phyloP scores from a whole-genome alignment of 2,888 invertebrate species.

The Meandrusa payeni region DNA sequence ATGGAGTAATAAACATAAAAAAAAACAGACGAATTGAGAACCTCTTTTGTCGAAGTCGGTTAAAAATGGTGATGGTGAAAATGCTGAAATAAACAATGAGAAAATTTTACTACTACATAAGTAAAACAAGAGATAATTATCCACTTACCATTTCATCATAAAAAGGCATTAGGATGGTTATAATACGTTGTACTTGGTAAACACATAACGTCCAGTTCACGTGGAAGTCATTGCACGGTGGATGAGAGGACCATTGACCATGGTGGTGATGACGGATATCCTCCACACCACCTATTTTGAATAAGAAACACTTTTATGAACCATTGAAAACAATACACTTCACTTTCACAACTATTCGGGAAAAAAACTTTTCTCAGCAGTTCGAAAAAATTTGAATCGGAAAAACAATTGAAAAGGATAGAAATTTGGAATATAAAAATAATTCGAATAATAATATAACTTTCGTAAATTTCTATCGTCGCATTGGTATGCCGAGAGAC shows the following conservation, averaged over 20 bases:
- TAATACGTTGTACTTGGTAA: constrained; percentile 53
- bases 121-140: too few relatives aligned
- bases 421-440: neutral
- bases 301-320: constrained; percentile 37
- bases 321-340: constrained; percentile 36
- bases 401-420: neutral
- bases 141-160: constrained; percentile 71
- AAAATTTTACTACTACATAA: too few relatives aligned
- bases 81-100: too few relatives aligned
- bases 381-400: too few relatives aligned
- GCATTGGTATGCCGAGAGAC: constrained; percentile 27
- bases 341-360: constrained; percentile 10
- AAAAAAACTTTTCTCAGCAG: too few relatives aligned
- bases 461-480: constrained; percentile 33
- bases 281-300: constrained; percentile 61
- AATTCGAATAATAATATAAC: constrained; percentile 1
- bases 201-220: constrained; percentile 71
- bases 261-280: constrained; percentile 29
- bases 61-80: too few relatives aligned
- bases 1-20: too few relatives aligned
- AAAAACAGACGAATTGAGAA: too few relatives aligned
- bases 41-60: too few relatives aligned
- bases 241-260: constrained; percentile 39
- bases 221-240: constrained; percentile 49
- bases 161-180: constrained; percentile 68